A percentile compares a stretch with the other conserved stretches of the same genome.
These are phyloP conservation scores for Magallana angulata DNA, from an alignment of 1,140 invertebrate species.

Conservation along the genomic window DNA sequence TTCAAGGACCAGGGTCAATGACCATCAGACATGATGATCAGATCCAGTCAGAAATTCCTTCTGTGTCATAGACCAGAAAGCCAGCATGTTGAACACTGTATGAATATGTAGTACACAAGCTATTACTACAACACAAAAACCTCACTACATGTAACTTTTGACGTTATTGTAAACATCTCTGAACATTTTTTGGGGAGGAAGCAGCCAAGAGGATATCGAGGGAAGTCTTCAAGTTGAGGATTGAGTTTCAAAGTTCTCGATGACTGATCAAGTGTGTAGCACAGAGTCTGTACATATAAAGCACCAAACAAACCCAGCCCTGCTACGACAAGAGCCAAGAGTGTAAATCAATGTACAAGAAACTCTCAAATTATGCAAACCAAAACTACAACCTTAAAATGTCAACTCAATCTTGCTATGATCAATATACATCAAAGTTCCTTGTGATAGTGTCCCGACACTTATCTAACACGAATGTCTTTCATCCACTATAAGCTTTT, in stretches of 20 bases:
- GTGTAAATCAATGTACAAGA: neutral
- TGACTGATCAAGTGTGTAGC: neutral
- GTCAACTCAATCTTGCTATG: neutral
- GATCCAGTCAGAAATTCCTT: too few relatives aligned
- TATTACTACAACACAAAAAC: neutral
- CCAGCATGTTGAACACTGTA: neutral
- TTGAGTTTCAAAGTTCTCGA: neutral
- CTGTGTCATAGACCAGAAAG: neutral
- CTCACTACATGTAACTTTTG: neutral
- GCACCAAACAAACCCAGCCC: neutral
- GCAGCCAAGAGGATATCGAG: neutral
- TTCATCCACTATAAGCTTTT: too few relatives aligned
- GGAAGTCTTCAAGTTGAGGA: neutral
- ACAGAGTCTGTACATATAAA: neutral
- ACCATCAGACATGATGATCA: too few relatives aligned
- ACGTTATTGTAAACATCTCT: neutral
- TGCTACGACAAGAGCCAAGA: neutral
- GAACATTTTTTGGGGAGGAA: neutral
- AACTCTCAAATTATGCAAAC: neutral
- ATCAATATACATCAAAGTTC: too few relatives aligned
- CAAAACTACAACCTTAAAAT: constrained; percentile 9
- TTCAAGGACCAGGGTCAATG: too few relatives aligned
- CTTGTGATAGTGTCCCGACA: too few relatives aligned
- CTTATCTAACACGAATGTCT: too few relatives aligned
- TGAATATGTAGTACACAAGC: neutral